Base-by-base conservation (phyloP, 2,888 invertebrate genomes). In the Plebejus melissa region DNA sequence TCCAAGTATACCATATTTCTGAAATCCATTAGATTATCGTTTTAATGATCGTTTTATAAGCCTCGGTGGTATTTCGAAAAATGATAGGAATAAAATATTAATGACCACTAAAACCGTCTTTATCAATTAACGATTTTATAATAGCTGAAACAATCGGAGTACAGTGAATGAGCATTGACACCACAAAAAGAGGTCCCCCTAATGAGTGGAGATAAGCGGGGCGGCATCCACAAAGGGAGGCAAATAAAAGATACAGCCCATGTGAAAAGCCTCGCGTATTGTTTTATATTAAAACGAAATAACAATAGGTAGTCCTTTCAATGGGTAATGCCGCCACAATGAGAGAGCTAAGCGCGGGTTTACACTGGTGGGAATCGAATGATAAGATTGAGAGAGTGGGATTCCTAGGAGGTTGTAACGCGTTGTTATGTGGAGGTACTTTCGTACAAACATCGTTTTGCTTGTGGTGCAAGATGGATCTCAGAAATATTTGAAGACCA, bases 271-370 rank as follows among this genome's bases (percentile, higher is more conserved):
- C 87, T 86, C 85, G 89, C 87, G 90, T 90, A 93, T 93, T 93
- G 93, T 93, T 91, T 93, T 93, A 92, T 91, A 92, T 90, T 89
- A 89, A 92, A 89, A 85, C 90, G 93, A 91, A 90, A 92, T 82
- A 93, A 93, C 93, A 93, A 93, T 93, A 93, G 93, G 93, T 92
- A 92, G 93, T 88, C 84, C 83, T 87, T 92, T 93, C 93, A 93
- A 91, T 92, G 92, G 91, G 80, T 84, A 84, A 85, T 84, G 92
- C 93, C 93, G 91, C 89, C 91, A 92, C 92, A 93, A 92, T 91
- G 89, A 90, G 84, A 80, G 82, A 71, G 76, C 75, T 85, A 80
- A 83, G 76, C 79, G 77, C 50, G 1, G 82, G 88, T 32, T 82
- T 85, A 85, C 84, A 91, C 88, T 87, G 54, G 69, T 69, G 79